A percentile compares a stretch with the other conserved stretches of the same genome.
phyloP scores from a whole-genome alignment of 2,113 vertebrate species.

The Heterotis niloticus region DNA sequence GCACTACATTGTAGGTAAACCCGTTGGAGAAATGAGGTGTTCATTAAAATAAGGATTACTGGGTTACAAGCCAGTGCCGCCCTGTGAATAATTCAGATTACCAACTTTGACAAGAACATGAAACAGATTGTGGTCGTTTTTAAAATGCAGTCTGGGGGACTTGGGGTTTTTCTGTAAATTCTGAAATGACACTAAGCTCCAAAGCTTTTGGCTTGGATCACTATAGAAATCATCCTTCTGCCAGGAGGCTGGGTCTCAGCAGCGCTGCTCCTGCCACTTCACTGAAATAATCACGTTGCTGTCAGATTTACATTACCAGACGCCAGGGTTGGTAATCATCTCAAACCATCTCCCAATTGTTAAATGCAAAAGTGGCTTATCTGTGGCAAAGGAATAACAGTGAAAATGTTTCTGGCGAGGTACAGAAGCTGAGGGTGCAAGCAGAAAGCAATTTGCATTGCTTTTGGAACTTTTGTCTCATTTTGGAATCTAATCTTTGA shows the following conservation, averaged over 20 bases:
- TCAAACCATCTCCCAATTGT: constrained; percentile 30
- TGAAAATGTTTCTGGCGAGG: constrained; percentile 20
- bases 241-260: not conserved
- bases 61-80: not conserved
- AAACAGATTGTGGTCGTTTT: constrained; percentile 4
- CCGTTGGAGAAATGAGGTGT: not conserved
- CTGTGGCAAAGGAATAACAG: constrained; percentile 17
- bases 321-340: constrained; percentile 25
- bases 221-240: constrained; percentile 21
- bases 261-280: constrained; percentile 20
- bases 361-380: constrained; percentile 32
- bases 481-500: constrained; percentile 16
- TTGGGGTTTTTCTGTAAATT: constrained; percentile 15
- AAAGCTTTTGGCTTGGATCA: constrained; percentile 20
- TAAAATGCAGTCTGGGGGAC: not conserved
- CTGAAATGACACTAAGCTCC: constrained; percentile 30
- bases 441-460: constrained; percentile 8
- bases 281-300: constrained; percentile 23
- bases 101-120: not conserved
- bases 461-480: constrained; percentile 21
- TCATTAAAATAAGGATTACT: too few species aligned
- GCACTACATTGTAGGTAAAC: too few species aligned
- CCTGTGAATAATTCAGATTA: constrained; percentile 15
- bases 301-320: constrained; percentile 27
- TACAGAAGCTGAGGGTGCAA: constrained; percentile 11